Conservation (phyloP, 1,140 invertebrate genomes). For the Chrysomallon squamiferum region DNA sequence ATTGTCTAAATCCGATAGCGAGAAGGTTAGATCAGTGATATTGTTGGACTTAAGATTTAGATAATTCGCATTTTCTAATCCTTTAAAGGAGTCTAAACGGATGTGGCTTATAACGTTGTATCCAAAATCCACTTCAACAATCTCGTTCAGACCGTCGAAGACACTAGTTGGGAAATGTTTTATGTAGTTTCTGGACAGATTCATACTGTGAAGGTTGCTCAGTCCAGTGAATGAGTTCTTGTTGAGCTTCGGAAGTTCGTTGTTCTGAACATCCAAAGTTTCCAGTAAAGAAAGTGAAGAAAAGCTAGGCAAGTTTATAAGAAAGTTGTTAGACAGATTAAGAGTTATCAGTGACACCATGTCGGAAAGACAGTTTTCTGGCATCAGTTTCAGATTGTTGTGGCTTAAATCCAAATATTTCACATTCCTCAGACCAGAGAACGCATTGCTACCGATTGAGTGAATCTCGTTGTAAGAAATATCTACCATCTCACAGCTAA, state of each 20-base stretch:
- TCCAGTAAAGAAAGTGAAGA: not conserved
- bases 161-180: not conserved
- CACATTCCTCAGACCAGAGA: constrained; percentile 8
- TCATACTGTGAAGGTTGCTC: not conserved
- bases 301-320: constrained; percentile 7
- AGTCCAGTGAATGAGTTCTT: constrained; percentile 11
- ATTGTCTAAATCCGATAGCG: constrained; percentile 13
- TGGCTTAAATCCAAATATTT: constrained; percentile 12
- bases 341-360: constrained; percentile 4
- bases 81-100: constrained; percentile 4
- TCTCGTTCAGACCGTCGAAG: constrained; percentile 8
- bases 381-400: not conserved
- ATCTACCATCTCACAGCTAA: constrained; percentile 9
- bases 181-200: not conserved
- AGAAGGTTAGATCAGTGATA: not conserved
- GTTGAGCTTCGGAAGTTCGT: constrained; percentile 5
- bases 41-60: constrained; percentile 22
- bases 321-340: constrained; percentile 20
- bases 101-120: constrained; percentile 14
- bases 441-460: constrained; percentile 9
- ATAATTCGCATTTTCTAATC: not conserved
- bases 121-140: constrained; percentile 16
- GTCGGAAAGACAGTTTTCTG: not conserved
- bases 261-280: constrained; percentile 8
- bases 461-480: constrained; percentile 17